These are phyloP conservation scores for Aleiodes testaceus DNA, from an alignment of 2,888 invertebrate genomes.

Conservation along the genomic window DNA sequence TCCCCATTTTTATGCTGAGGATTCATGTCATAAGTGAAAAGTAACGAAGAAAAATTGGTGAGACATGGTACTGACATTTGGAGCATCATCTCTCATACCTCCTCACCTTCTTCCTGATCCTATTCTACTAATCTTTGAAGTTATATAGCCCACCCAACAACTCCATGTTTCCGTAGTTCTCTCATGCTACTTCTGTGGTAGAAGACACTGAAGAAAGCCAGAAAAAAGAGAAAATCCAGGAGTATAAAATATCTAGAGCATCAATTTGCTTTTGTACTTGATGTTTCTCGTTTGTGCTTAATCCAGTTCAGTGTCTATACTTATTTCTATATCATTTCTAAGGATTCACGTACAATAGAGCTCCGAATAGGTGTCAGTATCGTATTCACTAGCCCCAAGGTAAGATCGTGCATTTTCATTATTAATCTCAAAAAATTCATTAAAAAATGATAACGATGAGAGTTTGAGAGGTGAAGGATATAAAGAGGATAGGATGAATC, in stretches of 20 bases:
- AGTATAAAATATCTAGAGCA: constrained; percentile 32
- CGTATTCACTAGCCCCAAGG: neutral
- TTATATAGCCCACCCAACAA: constrained; percentile 20
- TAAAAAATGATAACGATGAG: neutral
- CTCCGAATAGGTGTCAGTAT: constrained; percentile 20
- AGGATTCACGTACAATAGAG: constrained; percentile 58
- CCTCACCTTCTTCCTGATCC: neutral
- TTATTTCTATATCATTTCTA: constrained; percentile 51
- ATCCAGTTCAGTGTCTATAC: constrained; percentile 61
- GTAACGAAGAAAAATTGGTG: constrained; percentile 43
- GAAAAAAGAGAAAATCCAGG: neutral
- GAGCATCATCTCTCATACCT: neutral
- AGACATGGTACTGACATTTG: constrained; percentile 38
- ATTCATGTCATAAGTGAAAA: neutral
- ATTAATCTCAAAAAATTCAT: neutral
- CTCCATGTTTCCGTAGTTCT: neutral
- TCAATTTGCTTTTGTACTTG: constrained; percentile 36
- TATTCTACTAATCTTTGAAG: constrained; percentile 41
- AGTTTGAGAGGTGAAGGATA: neutral
- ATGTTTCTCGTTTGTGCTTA: constrained; percentile 58
- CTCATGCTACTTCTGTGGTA: neutral
- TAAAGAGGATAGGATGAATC: constrained; percentile 61
- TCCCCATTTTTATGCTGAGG: neutral
- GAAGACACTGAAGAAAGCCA: neutral
- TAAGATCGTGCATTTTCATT: neutral